These are phyloP conservation scores for Pungitius pungitius DNA, from an alignment of 2,113 vertebrate species.

Conservation along the genomic window DNA sequence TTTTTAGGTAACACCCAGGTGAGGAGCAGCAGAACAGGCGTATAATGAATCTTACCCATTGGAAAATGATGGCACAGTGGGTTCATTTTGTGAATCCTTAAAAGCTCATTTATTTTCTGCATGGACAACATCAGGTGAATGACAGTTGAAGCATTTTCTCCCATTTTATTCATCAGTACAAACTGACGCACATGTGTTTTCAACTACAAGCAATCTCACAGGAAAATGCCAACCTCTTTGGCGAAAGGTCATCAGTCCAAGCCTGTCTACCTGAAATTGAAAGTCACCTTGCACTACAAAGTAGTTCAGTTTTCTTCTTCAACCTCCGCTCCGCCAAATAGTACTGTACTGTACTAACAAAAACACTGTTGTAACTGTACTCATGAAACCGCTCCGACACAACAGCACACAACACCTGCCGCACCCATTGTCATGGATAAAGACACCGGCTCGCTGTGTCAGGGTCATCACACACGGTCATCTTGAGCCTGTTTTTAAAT, in stretches of 20 bases:
- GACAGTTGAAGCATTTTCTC: neutral
- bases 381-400: neutral
- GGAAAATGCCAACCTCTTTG: neutral
- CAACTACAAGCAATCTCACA: neutral
- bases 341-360: neutral
- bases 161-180: neutral
- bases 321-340: neutral
- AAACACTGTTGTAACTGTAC: neutral
- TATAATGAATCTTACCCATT: neutral
- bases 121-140: neutral
- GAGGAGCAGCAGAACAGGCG: neutral
- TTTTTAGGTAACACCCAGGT: neutral
- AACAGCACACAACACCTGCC: neutral
- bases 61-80: neutral
- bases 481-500: too few relatives aligned
- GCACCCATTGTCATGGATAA: neutral
- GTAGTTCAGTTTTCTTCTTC: neutral
- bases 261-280: neutral
- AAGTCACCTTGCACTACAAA: neutral
- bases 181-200: neutral
- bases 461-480: neutral
- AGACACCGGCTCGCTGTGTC: too few relatives aligned
- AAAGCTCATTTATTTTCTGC: neutral
- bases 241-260: neutral
- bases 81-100: neutral